Percentiles rank a stretch among this genome's conserved stretches.
Evolutionary conservation across 2,797 vertebrate genomes (phyloP).

Genomic region (Onychomys leucogaster): DNA sequence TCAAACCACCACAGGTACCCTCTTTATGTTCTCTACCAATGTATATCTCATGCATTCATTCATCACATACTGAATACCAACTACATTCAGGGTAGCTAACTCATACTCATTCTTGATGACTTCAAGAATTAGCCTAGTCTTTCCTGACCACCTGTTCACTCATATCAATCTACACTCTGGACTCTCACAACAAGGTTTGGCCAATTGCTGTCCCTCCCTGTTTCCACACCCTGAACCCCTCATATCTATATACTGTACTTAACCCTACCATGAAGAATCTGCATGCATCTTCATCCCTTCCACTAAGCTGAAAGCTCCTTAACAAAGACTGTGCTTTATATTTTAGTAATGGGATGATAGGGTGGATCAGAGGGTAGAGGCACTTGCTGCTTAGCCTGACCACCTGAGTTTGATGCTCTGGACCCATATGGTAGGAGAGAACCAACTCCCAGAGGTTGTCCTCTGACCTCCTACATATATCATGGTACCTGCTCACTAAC

Average conservation of each 20-base stretch:
- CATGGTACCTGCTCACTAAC: background rate
- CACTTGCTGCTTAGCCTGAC: background rate
- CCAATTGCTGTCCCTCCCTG: background rate
- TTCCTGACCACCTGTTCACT: conserved; percentile 35
- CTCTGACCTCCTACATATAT: background rate
- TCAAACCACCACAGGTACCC: background rate
- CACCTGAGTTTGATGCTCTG: background rate
- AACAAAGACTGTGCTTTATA: conserved; percentile 18
- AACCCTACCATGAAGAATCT: background rate
- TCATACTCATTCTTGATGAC: background rate
- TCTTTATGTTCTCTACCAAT: conserved; percentile 34
- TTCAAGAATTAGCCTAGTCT: conserved; percentile 27
- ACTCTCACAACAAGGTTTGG: background rate
- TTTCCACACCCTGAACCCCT: background rate
- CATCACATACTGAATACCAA: background rate
- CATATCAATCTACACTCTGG: background rate
- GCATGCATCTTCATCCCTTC: background rate
- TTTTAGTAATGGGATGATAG: background rate
- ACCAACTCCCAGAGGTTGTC: background rate
- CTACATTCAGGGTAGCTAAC: background rate
- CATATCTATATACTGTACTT: background rate
- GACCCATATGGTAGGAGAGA: background rate
- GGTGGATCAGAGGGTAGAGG: background rate
- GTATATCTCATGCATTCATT: background rate
- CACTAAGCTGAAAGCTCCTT: background rate